phyloP scores from a whole-genome alignment of 2,888 invertebrate species.

The Metacarcinus magister region DNA sequence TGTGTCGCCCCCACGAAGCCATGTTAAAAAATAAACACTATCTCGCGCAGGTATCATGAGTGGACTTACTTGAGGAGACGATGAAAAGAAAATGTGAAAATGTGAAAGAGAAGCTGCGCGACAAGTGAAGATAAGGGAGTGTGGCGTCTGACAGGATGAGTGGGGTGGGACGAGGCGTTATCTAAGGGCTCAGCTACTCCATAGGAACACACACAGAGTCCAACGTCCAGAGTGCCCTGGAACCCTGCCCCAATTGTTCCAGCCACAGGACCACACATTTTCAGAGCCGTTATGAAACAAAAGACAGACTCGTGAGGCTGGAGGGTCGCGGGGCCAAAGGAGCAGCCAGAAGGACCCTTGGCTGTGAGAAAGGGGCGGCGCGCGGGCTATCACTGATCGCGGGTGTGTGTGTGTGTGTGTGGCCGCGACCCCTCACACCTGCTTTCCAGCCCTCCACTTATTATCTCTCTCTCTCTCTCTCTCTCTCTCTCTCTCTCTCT shows the following conservation, averaged over 20 bases:
- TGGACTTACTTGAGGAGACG: neutral
- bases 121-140: conserved; percentile 16
- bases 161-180: neutral
- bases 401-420: neutral
- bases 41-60: neutral
- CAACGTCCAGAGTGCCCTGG: conserved; percentile 67
- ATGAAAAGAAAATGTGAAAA: neutral
- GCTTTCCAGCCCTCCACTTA: neutral
- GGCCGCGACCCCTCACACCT: neutral
- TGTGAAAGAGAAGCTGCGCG: neutral
- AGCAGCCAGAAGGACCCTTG: conserved; percentile 61
- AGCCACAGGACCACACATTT: conserved; percentile 62
- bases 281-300: conserved; percentile 69
- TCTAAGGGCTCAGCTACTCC: conserved; percentile 30
- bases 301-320: conserved; percentile 43
- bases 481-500: too few species aligned
- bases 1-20: neutral
- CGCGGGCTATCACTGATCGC: conserved; percentile 56
- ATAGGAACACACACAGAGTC: conserved; percentile 50
- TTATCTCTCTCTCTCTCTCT: conserved; percentile 16
- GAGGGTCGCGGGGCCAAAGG: conserved; percentile 60
- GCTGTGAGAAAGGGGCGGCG: conserved; percentile 39
- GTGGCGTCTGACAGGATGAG: neutral
- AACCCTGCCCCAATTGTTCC: conserved; percentile 66
- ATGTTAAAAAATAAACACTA: neutral